A percentile compares a stretch with the other conserved stretches of the same genome.
Evolutionary conservation across 1,140 invertebrate genomes (phyloP).

Genomic region (Thaumetopoea pityocampa): DNA sequence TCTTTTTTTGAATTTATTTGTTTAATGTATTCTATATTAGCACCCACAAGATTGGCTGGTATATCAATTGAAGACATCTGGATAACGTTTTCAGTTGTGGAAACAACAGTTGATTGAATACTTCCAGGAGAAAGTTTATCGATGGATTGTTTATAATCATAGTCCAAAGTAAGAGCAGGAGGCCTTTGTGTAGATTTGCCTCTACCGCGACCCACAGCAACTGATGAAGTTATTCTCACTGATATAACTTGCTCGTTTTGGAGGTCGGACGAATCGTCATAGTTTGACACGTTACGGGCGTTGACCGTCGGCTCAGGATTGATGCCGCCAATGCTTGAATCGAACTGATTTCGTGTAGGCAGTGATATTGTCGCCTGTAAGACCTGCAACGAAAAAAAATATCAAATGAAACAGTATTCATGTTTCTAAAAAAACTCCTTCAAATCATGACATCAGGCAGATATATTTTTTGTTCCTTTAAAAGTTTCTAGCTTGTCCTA

Average conservation of each 20-base stretch:
- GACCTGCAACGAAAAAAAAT: constrained; percentile 50
- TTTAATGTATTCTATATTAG: constrained; percentile 64
- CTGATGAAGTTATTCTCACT: constrained; percentile 72
- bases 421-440: too few relatives aligned
- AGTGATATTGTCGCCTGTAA: constrained; percentile 41
- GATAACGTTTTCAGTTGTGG: constrained; percentile 20
- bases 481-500: too few relatives aligned
- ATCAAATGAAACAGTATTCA: background rate
- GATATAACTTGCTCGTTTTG: constrained; percentile 65
- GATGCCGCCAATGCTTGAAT: constrained; percentile 9
- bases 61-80: constrained; percentile 21
- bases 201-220: constrained; percentile 59
- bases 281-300: constrained; percentile 44
- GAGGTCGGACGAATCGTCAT: constrained; percentile 24
- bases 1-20: constrained; percentile 63
- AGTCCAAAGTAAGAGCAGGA: background rate
- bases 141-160: background rate
- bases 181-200: constrained; percentile 26
- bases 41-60: constrained; percentile 45
- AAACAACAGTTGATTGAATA: background rate
- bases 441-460: too few relatives aligned
- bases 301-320: constrained; percentile 13
- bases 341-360: constrained; percentile 28
- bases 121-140: background rate
- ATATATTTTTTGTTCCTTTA: too few relatives aligned